Conservation (phyloP, 2,888 invertebrate species). For the Morpho achilles region DNA sequence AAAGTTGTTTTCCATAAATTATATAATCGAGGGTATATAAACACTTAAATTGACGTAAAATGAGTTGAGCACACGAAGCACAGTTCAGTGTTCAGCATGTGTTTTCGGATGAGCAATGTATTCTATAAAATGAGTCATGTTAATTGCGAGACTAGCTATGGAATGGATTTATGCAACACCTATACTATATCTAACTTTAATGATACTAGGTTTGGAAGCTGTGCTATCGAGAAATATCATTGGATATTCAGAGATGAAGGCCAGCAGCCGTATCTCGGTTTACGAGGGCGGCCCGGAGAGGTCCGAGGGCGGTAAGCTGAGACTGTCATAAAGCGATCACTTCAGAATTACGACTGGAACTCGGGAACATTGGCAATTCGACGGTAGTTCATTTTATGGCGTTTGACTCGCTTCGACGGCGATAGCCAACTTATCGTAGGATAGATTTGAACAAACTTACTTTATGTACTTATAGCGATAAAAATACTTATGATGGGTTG, state of each 20-base stretch:
- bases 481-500: background rate
- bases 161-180: too few relatives aligned
- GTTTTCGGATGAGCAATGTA: too few relatives aligned
- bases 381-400: conserved; percentile 23
- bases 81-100: too few relatives aligned
- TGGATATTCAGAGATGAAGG: conserved; percentile 43
- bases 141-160: too few relatives aligned
- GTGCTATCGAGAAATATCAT: conserved; percentile 47
- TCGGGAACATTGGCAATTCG: conserved; percentile 31
- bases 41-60: too few relatives aligned
- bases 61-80: too few relatives aligned
- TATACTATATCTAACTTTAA: too few relatives aligned
- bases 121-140: too few relatives aligned
- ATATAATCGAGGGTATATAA: too few relatives aligned
- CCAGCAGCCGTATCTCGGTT: conserved; percentile 36
- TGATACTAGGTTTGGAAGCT: conserved; percentile 22
- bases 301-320: conserved; percentile 35
- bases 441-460: conserved; percentile 10
- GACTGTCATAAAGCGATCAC: conserved; percentile 50
- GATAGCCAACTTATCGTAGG: conserved; percentile 6
- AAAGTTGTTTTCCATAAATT: too few relatives aligned
- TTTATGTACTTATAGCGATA: background rate
- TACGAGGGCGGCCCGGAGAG: conserved; percentile 32
- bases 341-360: conserved; percentile 49
- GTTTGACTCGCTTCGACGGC: conserved; percentile 19